These are phyloP conservation scores for Hedychridium roseum DNA, from an alignment of 2,888 invertebrate species.

Conservation along the genomic window DNA sequence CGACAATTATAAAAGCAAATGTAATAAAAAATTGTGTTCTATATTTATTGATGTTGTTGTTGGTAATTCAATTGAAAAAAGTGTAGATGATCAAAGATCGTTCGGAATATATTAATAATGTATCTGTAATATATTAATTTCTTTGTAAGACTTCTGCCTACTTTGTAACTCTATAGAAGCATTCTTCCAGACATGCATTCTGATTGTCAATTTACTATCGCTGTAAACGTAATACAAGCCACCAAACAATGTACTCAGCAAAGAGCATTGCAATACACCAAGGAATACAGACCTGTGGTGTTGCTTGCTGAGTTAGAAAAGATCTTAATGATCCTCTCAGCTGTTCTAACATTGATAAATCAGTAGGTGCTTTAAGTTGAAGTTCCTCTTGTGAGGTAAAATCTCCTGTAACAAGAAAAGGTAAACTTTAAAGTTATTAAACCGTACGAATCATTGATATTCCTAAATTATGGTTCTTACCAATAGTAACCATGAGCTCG, in stretches of 20 bases:
- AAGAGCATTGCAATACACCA: constrained; percentile 45
- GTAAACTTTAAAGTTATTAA: background rate
- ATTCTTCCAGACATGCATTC: too few species aligned
- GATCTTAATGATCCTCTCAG: constrained; percentile 56
- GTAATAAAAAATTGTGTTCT: constrained; percentile 17
- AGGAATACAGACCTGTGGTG: constrained; percentile 54
- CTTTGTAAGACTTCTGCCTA: too few species aligned
- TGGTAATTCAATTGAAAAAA: too few species aligned
- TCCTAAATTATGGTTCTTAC: constrained; percentile 40
- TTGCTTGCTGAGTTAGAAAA: constrained; percentile 51
- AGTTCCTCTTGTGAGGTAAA: constrained; percentile 48
- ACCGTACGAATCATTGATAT: too few species aligned
- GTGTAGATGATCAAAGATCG: too few species aligned
- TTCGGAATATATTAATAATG: too few species aligned
- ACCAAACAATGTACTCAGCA: constrained; percentile 36
- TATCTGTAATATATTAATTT: too few species aligned
- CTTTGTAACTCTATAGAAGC: too few species aligned
- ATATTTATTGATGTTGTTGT: too few species aligned
- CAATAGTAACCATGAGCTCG: constrained; percentile 52
- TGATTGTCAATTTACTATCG: too few species aligned
- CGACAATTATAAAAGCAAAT: constrained; percentile 15
- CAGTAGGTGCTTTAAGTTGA: constrained; percentile 57
- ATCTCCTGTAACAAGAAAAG: constrained; percentile 36
- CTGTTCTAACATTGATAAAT: constrained; percentile 56
- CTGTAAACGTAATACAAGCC: constrained; percentile 36